Evolutionary conservation across 2,888 invertebrate genomes (phyloP).

Genomic region (Petrophora chlorosata): DNA sequence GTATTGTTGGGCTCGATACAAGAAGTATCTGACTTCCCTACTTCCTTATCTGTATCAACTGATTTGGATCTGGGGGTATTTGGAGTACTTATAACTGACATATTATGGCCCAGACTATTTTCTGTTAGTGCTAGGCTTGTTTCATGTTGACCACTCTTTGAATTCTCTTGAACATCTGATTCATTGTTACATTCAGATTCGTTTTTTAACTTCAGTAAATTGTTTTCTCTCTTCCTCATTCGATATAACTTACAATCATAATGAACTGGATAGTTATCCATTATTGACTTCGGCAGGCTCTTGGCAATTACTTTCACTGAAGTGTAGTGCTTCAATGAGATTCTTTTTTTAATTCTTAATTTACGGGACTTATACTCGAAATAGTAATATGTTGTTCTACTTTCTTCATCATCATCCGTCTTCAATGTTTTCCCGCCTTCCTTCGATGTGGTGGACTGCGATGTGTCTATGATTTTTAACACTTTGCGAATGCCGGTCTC

Average conservation of each 20-base stretch:
- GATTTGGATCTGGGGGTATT: conserved; percentile 2
- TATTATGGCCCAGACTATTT: neutral
- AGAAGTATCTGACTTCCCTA: neutral
- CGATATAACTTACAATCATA: conserved; percentile 65
- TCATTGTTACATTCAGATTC: conserved; percentile 16
- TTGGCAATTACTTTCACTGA: conserved; percentile 63
- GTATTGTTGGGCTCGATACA: neutral
- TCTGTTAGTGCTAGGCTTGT: neutral
- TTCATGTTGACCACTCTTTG: conserved; percentile 12
- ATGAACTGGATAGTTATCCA: conserved; percentile 68
- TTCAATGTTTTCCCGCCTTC: conserved; percentile 46
- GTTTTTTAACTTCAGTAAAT: neutral
- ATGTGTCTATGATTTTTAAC: conserved; percentile 50
- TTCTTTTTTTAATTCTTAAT: conserved; percentile 60
- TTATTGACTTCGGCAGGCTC: conserved; percentile 51
- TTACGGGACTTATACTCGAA: conserved; percentile 55
- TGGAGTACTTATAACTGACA: conserved; percentile 3
- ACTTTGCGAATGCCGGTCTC: conserved; percentile 66
- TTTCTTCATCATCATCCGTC: conserved; percentile 9
- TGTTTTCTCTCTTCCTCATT: conserved; percentile 37
- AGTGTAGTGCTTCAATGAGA: conserved; percentile 63
- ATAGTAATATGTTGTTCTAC: conserved; percentile 44
- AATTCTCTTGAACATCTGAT: conserved; percentile 7
- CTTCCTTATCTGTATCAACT: neutral
- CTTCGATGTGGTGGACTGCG: conserved; percentile 44